Conservation (phyloP, 2,113 vertebrate genomes). For the Atherinomorus stipes region DNA sequence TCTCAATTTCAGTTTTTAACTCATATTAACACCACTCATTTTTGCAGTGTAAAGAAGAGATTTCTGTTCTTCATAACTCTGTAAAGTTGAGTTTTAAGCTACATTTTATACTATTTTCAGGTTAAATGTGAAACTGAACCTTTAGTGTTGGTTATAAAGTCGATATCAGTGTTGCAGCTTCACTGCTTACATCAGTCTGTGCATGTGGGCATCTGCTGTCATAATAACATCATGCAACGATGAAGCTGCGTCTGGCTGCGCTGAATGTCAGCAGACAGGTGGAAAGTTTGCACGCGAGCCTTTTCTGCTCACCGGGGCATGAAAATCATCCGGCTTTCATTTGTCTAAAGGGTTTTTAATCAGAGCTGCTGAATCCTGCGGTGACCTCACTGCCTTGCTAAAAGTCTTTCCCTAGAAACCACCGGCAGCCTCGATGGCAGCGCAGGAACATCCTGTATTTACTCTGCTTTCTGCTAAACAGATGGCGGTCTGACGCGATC, state of each 20-base stretch:
- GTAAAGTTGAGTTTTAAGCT: too few species aligned
- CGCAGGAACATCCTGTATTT: slow-evolving; percentile 60
- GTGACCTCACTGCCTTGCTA: too few species aligned
- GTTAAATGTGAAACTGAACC: too few species aligned
- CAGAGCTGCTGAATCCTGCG: not conserved
- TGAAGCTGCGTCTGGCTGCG: slow-evolving; percentile 31
- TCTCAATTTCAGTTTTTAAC: too few species aligned
- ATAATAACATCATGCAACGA: slow-evolving; percentile 53
- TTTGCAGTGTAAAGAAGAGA: too few species aligned
- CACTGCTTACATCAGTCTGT: slow-evolving; percentile 22
- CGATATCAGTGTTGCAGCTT: not conserved
- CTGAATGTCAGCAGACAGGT: slow-evolving; percentile 32
- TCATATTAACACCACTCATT: too few species aligned
- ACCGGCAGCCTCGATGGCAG: slow-evolving; percentile 6
- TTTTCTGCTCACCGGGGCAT: not conserved
- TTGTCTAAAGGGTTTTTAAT: not conserved
- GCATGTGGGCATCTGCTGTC: slow-evolving; percentile 48
- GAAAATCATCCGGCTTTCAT: not conserved
- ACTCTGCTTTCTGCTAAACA: slow-evolving; percentile 58
- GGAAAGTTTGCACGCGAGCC: not conserved
- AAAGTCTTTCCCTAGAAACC: not conserved
- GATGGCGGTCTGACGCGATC: slow-evolving; percentile 38
- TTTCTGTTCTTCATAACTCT: too few species aligned
- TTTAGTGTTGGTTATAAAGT: too few species aligned
- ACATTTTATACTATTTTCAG: too few species aligned